Conservation (phyloP, 2,113 vertebrate genomes). For the Taurulus bubalis region DNA sequence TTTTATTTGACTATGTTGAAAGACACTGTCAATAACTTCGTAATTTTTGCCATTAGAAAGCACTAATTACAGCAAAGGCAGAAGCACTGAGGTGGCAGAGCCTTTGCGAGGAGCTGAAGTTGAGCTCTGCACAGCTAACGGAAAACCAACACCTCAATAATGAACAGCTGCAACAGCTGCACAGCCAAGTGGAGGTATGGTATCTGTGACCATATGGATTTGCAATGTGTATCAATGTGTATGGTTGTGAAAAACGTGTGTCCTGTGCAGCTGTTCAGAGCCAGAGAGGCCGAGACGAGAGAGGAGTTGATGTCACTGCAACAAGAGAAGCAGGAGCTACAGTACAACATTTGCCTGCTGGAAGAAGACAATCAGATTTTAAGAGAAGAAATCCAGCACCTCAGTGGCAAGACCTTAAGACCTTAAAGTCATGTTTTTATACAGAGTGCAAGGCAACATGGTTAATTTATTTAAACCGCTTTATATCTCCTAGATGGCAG, state of each 20-base stretch:
- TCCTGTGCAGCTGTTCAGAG: constrained; percentile 68
- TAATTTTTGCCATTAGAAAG: constrained; percentile 80
- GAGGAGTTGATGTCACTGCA: constrained; percentile 64
- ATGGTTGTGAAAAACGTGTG: neutral
- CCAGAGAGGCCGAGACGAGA: constrained; percentile 71
- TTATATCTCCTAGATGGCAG: constrained; percentile 42
- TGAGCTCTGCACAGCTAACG: constrained; percentile 75
- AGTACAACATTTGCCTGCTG: constrained; percentile 72
- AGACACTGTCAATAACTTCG: neutral
- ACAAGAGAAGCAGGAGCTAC: constrained; percentile 74
- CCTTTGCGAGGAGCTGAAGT: constrained; percentile 82
- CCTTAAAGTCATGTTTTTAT: neutral
- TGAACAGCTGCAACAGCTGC: constrained; percentile 83
- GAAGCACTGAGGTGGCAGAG: constrained; percentile 87
- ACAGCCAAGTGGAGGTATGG: constrained; percentile 89
- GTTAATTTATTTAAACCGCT: constrained; percentile 6
- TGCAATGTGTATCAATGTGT: neutral
- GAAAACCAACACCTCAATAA: constrained; percentile 77
- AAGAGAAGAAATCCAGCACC: constrained; percentile 69
- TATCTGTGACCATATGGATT: neutral
- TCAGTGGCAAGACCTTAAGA: constrained; percentile 59
- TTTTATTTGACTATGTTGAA: neutral
- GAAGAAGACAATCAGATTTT: constrained; percentile 82
- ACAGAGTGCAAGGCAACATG: neutral
- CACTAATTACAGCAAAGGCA: constrained; percentile 76